Evolutionary conservation across 1,140 invertebrate species (phyloP).

Genomic region (Panagrolaimus sp.): DNA sequence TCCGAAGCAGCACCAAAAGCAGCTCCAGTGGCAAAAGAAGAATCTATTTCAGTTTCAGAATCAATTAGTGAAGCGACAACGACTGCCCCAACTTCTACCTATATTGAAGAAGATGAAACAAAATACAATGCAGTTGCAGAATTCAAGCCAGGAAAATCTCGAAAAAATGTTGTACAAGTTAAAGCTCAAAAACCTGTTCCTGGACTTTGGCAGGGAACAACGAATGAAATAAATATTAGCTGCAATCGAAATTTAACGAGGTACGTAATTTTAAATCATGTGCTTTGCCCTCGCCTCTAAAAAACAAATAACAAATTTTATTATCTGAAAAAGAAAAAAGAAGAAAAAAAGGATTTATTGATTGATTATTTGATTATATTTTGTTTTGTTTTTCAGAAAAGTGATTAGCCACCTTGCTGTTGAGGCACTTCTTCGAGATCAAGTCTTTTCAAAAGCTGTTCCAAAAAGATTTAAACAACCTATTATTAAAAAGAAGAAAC

Average conservation of each 20-base stretch:
- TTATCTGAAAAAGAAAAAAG: not conserved
- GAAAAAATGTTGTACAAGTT: not conserved
- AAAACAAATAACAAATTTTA: too few relatives aligned
- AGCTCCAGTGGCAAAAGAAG: not conserved
- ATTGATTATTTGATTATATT: not conserved
- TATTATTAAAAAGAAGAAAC: not conserved
- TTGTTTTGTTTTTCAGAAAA: not conserved
- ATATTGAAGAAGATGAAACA: conserved; percentile 24
- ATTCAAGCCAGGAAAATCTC: not conserved
- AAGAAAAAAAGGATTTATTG: not conserved
- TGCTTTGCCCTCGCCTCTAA: too few relatives aligned
- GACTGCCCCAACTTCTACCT: conserved; percentile 9
- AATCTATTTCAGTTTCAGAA: not conserved
- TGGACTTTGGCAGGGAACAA: not conserved
- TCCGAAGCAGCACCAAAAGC: not conserved
- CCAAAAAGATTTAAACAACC: not conserved
- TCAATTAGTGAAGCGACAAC: conserved; percentile 12
- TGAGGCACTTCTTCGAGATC: not conserved
- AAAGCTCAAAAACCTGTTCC: not conserved
- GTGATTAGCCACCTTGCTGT: not conserved
- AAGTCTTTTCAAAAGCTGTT: not conserved
- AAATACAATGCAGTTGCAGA: conserved; percentile 40
- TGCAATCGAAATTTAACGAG: conserved; percentile 8
- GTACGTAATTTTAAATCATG: not conserved
- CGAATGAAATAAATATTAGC: conserved; percentile 8